phyloP scores from a whole-genome alignment of 2,888 invertebrate genomes.

The Stegophylla sp. region DNA sequence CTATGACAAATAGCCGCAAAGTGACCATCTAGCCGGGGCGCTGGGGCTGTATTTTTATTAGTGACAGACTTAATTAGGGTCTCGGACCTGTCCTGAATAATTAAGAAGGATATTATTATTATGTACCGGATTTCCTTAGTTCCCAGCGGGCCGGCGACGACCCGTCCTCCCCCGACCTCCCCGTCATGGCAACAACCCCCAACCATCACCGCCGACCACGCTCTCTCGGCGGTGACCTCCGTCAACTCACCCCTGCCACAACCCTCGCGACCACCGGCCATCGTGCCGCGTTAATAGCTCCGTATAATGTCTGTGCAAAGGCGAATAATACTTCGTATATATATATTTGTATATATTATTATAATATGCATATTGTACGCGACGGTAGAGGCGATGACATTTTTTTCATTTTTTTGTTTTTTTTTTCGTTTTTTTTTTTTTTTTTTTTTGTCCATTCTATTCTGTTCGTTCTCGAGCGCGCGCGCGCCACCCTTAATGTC shows the following conservation, averaged over 20 bases:
- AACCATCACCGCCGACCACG: background rate
- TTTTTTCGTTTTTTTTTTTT: conserved; percentile 16
- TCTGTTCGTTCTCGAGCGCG: conserved; percentile 22
- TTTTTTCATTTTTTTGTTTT: conserved; percentile 18
- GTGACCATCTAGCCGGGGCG: conserved; percentile 54
- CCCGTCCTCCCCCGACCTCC: background rate
- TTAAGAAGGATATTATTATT: conserved; percentile 59
- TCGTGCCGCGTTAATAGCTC: conserved; percentile 51
- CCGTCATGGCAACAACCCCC: conserved; percentile 19
- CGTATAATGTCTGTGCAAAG: conserved; percentile 13
- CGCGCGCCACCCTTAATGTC: conserved; percentile 55
- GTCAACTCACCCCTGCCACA: background rate
- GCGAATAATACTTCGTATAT: background rate
- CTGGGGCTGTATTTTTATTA: conserved; percentile 55
- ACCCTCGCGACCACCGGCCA: background rate
- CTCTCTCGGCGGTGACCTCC: background rate
- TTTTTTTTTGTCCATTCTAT: conserved; percentile 16
- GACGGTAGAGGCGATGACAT: conserved; percentile 6
- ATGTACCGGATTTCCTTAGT: conserved; percentile 58
- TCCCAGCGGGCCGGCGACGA: conserved; percentile 56
- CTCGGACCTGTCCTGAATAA: conserved; percentile 58
- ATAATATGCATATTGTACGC: conserved; percentile 34
- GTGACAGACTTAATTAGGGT: conserved; percentile 59
- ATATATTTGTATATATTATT: background rate
- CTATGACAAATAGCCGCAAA: conserved; percentile 59